phyloP scores from a whole-genome alignment of 2,797 vertebrate genomes.

The Yasuhikotakia modesta region DNA sequence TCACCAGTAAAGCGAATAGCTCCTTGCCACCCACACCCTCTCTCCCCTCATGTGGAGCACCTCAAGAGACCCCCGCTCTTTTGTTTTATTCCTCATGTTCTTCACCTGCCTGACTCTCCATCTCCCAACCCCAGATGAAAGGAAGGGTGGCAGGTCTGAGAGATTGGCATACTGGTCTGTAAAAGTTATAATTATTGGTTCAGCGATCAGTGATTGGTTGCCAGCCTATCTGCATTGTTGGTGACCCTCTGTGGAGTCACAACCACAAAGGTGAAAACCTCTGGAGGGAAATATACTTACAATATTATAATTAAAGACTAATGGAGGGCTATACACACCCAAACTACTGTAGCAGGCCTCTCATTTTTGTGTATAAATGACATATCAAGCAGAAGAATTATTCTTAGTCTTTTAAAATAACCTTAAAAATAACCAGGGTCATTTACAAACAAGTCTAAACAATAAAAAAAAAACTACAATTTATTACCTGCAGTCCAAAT shows the following conservation, averaged over 20 bases:
- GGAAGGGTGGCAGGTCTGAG: slow-evolving; percentile 32
- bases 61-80: slow-evolving; percentile 40
- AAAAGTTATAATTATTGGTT: not conserved
- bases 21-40: not conserved
- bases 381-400: no score
- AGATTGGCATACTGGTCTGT: slow-evolving; percentile 23
- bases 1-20: slow-evolving; percentile 20
- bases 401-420: no score
- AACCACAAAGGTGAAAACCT: not conserved
- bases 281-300: not conserved
- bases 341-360: not conserved
- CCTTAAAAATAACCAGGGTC: no score
- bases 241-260: not conserved
- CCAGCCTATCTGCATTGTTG: not conserved
- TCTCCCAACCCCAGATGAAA: slow-evolving; percentile 52
- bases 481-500: no score
- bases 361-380: not conserved
- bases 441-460: no score
- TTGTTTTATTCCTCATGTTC: slow-evolving; percentile 45
- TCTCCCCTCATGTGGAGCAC: slow-evolving; percentile 38
- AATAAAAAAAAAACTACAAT: no score
- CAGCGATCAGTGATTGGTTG: no score
- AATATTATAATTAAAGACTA: not conserved
- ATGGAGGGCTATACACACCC: not conserved
- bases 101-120: slow-evolving; percentile 55